Evolutionary conservation across 1,140 invertebrate species (phyloP).

Genomic region (Drosophila saltans): DNA sequence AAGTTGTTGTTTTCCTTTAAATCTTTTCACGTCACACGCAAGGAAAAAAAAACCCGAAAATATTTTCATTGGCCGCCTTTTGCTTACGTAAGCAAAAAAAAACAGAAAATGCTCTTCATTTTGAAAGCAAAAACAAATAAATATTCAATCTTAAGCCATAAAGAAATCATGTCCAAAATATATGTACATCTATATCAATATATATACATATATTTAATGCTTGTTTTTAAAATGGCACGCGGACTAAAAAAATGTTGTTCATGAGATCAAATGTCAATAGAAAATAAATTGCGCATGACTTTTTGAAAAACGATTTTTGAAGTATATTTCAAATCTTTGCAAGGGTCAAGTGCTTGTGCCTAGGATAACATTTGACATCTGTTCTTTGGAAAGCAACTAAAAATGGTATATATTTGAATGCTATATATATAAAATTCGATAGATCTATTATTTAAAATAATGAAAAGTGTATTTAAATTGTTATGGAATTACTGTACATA

Average conservation of each 20-base stretch:
- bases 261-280: conserved; percentile 3
- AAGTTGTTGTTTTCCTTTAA: conserved; percentile 23
- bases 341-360: no score
- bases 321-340: neutral
- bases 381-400: no score
- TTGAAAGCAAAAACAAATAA: conserved; percentile 69
- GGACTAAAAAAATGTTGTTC: conserved; percentile 10
- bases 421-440: no score
- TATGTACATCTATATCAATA: neutral
- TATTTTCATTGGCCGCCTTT: conserved; percentile 51
- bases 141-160: conserved; percentile 70
- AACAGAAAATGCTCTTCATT: conserved; percentile 28
- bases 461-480: no score
- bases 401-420: no score
- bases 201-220: conserved; percentile 7
- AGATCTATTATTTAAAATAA: no score
- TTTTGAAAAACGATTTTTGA: neutral
- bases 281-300: neutral
- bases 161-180: conserved; percentile 23
- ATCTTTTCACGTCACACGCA: conserved; percentile 56
- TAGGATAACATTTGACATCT: no score
- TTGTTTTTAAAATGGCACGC: conserved; percentile 17
- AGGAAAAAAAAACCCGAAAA: conserved; percentile 36
- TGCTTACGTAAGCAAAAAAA: conserved; percentile 69
- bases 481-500: no score